A percentile compares a stretch with the other conserved stretches of the same genome.
phyloP scores from a whole-genome alignment of 1,140 invertebrate species.

The Mylabris phalerata region DNA sequence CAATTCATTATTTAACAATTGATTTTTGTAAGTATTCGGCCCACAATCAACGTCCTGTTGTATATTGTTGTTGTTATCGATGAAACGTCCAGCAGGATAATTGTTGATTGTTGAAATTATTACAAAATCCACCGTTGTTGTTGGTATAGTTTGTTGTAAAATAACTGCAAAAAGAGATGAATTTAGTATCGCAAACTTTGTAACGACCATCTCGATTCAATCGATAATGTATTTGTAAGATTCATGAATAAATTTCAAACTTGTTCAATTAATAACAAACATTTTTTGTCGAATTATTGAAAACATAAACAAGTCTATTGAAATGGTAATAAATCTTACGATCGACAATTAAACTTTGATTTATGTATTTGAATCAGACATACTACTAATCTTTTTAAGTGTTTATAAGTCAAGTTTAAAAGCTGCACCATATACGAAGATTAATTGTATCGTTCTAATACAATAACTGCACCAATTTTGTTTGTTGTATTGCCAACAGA shows the following conservation, averaged over 20 bases:
- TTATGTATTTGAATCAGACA: too few relatives aligned
- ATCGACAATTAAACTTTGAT: too few relatives aligned
- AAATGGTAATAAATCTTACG: not conserved
- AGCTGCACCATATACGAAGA: too few relatives aligned
- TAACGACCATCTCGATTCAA: not conserved
- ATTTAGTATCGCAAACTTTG: not conserved
- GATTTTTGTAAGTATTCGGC: slow-evolving; percentile 14
- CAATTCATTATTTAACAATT: slow-evolving; percentile 1
- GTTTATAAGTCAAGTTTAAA: too few relatives aligned
- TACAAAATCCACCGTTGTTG: slow-evolving; percentile 9
- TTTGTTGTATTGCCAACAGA: too few relatives aligned
- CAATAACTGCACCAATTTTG: too few relatives aligned
- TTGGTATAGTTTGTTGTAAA: not conserved
- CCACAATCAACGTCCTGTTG: slow-evolving; percentile 3
- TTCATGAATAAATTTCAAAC: not conserved
- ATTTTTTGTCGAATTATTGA: not conserved
- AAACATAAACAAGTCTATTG: too few relatives aligned
- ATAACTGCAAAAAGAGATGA: slow-evolving; percentile 15
- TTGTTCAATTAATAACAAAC: not conserved
- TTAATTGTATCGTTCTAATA: too few relatives aligned
- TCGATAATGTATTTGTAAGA: not conserved
- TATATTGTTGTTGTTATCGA: not conserved
- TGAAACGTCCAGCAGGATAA: slow-evolving; percentile 6
- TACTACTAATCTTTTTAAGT: too few relatives aligned
- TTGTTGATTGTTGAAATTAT: slow-evolving; percentile 16